phyloP scores from a whole-genome alignment of 1,140 invertebrate species.

The Meloidogyne floridensis region DNA sequence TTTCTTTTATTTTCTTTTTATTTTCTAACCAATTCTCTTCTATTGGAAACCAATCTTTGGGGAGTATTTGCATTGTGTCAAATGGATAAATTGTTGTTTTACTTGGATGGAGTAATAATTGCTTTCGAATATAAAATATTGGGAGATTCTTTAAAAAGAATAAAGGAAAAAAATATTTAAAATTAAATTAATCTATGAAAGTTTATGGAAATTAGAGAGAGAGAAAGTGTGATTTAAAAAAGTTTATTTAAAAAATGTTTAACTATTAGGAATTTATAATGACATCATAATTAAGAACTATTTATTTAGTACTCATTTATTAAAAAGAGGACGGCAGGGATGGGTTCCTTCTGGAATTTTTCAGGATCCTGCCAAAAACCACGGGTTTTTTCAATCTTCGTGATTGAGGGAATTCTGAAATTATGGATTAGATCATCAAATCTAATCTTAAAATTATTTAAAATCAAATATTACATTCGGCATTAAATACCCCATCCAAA shows the following conservation, averaged over 20 bases:
- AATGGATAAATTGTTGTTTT: not conserved
- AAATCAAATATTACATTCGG: not conserved
- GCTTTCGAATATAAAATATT: slow-evolving; percentile 10
- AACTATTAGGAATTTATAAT: too few relatives aligned
- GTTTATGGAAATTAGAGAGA: too few relatives aligned
- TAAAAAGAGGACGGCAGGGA: too few relatives aligned
- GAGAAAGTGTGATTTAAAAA: too few relatives aligned
- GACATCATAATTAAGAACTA: too few relatives aligned
- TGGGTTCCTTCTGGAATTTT: too few relatives aligned
- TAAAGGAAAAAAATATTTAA: not conserved
- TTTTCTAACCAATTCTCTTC: slow-evolving; percentile 8
- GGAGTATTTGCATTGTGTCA: not conserved
- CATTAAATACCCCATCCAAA: slow-evolving; percentile 49
- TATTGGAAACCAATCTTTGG: slow-evolving; percentile 3
- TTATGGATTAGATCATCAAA: too few relatives aligned
- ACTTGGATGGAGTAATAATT: not conserved
- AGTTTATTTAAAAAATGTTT: too few relatives aligned
- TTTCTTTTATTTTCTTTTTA: not conserved
- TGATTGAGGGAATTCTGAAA: too few relatives aligned
- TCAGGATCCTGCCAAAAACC: too few relatives aligned
- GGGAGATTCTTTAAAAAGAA: not conserved
- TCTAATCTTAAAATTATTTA: not conserved
- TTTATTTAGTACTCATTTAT: too few relatives aligned
- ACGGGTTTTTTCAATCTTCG: too few relatives aligned
- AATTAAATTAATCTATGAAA: not conserved